Percentiles rank a stretch among this genome's conserved stretches.
phyloP scores from a whole-genome alignment of 2,113 vertebrate genomes.

The Leptobrachium ailaonicum region DNA sequence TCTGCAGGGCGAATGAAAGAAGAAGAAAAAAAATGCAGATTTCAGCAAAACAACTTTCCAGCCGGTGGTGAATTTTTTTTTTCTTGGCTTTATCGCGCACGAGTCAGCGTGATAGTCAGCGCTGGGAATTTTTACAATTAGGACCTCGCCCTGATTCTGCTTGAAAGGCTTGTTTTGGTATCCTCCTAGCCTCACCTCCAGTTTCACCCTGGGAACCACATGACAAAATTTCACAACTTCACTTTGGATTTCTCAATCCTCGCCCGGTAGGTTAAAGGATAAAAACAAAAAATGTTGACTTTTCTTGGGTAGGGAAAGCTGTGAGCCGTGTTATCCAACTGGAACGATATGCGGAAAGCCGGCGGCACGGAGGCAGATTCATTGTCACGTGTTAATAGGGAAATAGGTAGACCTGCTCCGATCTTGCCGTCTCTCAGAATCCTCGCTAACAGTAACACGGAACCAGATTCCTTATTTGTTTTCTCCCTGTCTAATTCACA shows the following conservation, averaged over 20 bases:
- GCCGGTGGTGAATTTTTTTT: not conserved
- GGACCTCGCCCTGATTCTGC: conserved; percentile 21
- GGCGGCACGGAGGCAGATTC: too few species aligned
- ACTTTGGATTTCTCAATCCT: not conserved
- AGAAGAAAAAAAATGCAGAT: not conserved
- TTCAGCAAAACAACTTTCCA: not conserved
- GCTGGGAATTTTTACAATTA: conserved; percentile 30
- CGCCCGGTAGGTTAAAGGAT: not conserved
- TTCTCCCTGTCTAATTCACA: too few species aligned
- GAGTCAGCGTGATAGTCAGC: not conserved
- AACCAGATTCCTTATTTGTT: too few species aligned
- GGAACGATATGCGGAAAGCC: too few species aligned
- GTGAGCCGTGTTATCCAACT: not conserved
- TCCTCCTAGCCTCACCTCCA: conserved; percentile 38
- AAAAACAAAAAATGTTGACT: not conserved
- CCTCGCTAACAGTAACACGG: too few species aligned
- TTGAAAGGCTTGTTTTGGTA: not conserved
- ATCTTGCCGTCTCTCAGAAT: too few species aligned
- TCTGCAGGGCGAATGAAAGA: too few species aligned
- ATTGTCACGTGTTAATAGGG: too few species aligned
- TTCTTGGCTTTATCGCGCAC: conserved; percentile 6
- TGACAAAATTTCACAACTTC: conserved; percentile 19
- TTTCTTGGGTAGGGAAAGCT: conserved; percentile 17
- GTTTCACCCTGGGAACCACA: conserved; percentile 1
- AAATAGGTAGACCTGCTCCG: too few species aligned